Percentiles rank a stretch among this genome's conserved stretches.
Conservation (phyloP, 2,797 vertebrate species). For the Clarias platycephalus region DNA sequence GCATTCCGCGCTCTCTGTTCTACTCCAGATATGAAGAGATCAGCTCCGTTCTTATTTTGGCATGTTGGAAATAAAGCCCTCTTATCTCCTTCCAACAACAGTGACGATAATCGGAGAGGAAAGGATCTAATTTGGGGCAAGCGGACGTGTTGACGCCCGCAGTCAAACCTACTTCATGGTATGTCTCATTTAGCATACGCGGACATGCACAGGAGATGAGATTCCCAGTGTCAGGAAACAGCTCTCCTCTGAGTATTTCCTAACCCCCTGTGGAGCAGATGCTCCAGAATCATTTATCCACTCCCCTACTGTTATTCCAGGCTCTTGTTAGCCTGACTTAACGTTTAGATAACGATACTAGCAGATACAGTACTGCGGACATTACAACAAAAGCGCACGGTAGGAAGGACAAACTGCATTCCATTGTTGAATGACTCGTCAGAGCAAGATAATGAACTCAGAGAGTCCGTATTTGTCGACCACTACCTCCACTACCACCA, state of each 20-base stretch:
- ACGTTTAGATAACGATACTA: slow-evolving; percentile 20
- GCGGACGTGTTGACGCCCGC: slow-evolving; percentile 30
- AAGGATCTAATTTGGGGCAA: slow-evolving; percentile 39
- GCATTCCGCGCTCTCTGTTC: not conserved
- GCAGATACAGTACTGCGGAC: not conserved
- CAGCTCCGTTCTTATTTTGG: slow-evolving; percentile 11
- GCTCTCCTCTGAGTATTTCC: slow-evolving; percentile 23
- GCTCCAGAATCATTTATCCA: slow-evolving; percentile 29
- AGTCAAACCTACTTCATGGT: slow-evolving; percentile 42
- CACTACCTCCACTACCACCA: too few species aligned
- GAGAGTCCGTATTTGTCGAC: slow-evolving; percentile 39
- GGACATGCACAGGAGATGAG: slow-evolving; percentile 35
- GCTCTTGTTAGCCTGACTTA: slow-evolving; percentile 38
- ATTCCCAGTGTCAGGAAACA: slow-evolving; percentile 39
- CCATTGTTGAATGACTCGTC: slow-evolving; percentile 52
- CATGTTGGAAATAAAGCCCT: slow-evolving; percentile 27
- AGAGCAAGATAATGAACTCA: slow-evolving; percentile 44
- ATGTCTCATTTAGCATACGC: slow-evolving; percentile 41
- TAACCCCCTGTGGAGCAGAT: slow-evolving; percentile 38
- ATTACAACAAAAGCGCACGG: slow-evolving; percentile 46
- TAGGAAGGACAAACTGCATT: slow-evolving; percentile 19
- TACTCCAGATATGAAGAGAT: slow-evolving; percentile 21
- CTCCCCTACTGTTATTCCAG: not conserved
- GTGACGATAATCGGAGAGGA: slow-evolving; percentile 27
- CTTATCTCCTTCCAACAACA: slow-evolving; percentile 32